Base-by-base conservation (phyloP, 2,888 invertebrate species). In the Busseola fusca region DNA sequence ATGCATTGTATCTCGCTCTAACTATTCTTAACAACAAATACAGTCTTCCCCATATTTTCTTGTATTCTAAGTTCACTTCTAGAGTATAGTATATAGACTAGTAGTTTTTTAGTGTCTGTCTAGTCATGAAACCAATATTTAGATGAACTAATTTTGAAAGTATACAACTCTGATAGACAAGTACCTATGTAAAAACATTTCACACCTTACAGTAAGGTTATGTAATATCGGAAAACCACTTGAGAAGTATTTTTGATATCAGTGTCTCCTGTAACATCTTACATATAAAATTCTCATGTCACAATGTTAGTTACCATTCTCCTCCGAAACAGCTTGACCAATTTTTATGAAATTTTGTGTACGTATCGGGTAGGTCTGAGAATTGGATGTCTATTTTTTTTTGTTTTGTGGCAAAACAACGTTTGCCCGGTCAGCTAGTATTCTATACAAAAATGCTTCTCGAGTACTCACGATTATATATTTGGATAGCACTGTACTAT, bases 401-500 rank as follows among this genome's bases (percentile, higher is more conserved):
- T n/a, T n/a, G n/a, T n/a, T n/a, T n/a, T n/a, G n/a, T n/a, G n/a
- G n/a, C n/a, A n/a, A n/a, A n/a, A n/a, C n/a, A n/a, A n/a, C n/a
- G n/a, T n/a, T n/a, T n/a, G n/a, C n/a, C n/a, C n/a, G n/a, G n/a
- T n/a, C n/a, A n/a, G n/a, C n/a, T n/a, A 50, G 30, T 42, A 14
- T n/a, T 66, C 2, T 7, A 40, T 42, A 65, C 64, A 75, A 73
- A 74, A 72, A 70, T 76, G 52, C 72, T 79, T 79, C 64, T 72
- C 58, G 40, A 64, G 56, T 63, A 14, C 30, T 50, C 69, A 77
- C 68, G 14, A 71, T 65, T 78, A 69, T 78, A 76, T 76, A 83
- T 66, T 66, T 69, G 76, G 59, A 64, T 71, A 81, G 86, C 84
- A 87, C 87, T 85, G 72, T 76, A 69, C 81, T 78, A 81, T 87